Percentiles rank a stretch among this genome's conserved stretches.
These are phyloP conservation scores for Squalus acanthias DNA, from an alignment of 2,797 vertebrate species.

Conservation along the genomic window DNA sequence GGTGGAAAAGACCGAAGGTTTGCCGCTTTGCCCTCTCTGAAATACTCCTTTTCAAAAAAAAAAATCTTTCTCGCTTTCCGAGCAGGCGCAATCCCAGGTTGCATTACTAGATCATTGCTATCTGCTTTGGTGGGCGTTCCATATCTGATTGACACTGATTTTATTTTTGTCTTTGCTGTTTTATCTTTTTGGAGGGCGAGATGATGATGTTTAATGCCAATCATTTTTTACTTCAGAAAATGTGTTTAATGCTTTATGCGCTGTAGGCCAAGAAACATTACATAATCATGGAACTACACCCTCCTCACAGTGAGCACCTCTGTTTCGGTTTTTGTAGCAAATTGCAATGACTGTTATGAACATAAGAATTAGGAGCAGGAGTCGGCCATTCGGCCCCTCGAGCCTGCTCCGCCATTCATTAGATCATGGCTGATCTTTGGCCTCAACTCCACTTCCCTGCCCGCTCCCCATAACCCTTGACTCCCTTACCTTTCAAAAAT, in stretches of 20 bases:
- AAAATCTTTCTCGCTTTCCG: neutral
- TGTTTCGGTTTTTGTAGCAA: neutral
- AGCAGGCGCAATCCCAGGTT: neutral
- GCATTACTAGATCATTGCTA: neutral
- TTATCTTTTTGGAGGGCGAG: neutral
- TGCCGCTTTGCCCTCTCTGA: slow-evolving; percentile 76
- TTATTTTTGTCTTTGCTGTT: neutral
- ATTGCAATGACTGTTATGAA: neutral
- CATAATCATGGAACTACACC: neutral
- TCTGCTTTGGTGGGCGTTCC: neutral
- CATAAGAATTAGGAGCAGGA: no score
- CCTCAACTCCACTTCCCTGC: no score
- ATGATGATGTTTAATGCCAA: neutral
- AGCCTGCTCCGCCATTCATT: no score
- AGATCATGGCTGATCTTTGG: no score
- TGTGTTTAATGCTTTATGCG: neutral
- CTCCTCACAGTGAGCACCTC: no score
- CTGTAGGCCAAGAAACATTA: neutral
- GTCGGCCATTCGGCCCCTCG: no score
- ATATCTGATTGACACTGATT: neutral
- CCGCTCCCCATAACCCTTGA: no score
- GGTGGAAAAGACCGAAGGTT: slow-evolving; percentile 74
- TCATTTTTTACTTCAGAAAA: neutral
- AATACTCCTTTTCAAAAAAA: neutral
- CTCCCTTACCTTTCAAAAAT: no score